Evolutionary conservation across 2,888 invertebrate genomes (phyloP).

Genomic region (Hirtodrosophila histrioides): DNA sequence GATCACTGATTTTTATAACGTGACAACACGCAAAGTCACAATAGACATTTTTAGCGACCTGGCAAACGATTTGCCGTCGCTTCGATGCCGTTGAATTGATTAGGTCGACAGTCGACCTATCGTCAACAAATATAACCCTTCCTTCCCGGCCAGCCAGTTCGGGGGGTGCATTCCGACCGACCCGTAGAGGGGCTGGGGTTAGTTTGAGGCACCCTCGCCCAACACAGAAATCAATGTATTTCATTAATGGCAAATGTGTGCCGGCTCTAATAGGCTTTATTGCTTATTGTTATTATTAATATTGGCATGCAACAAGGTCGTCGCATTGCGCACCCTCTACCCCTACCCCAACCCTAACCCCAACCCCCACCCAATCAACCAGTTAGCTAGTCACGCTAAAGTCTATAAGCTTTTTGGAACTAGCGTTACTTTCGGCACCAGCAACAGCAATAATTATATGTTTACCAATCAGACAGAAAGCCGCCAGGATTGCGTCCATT

Average conservation of each 20-base stretch:
- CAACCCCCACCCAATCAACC: neutral
- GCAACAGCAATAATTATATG: constrained; percentile 16
- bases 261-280: constrained; percentile 80
- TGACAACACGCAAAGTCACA: constrained; percentile 84
- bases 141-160: constrained; percentile 14
- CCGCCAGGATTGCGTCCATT: neutral
- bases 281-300: constrained; percentile 78
- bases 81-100: constrained; percentile 62
- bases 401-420: neutral
- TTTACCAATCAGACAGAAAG: neutral
- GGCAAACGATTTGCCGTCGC: constrained; percentile 26
- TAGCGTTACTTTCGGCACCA: constrained; percentile 17
- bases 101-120: constrained; percentile 54
- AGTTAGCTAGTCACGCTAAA: constrained; percentile 46
- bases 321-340: constrained; percentile 28
- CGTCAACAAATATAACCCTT: constrained; percentile 56
- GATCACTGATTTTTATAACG: constrained; percentile 83
- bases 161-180: no score
- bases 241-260: constrained; percentile 79
- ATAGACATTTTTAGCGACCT: constrained; percentile 36
- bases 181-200: no score
- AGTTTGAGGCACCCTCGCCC: neutral
- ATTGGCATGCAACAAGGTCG: constrained; percentile 80
- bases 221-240: constrained; percentile 79
- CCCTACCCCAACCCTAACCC: neutral